A percentile compares a stretch with the other conserved stretches of the same genome.
Evolutionary conservation across 2,888 invertebrate species (phyloP).

Genomic region (Drosophila leonis): DNA sequence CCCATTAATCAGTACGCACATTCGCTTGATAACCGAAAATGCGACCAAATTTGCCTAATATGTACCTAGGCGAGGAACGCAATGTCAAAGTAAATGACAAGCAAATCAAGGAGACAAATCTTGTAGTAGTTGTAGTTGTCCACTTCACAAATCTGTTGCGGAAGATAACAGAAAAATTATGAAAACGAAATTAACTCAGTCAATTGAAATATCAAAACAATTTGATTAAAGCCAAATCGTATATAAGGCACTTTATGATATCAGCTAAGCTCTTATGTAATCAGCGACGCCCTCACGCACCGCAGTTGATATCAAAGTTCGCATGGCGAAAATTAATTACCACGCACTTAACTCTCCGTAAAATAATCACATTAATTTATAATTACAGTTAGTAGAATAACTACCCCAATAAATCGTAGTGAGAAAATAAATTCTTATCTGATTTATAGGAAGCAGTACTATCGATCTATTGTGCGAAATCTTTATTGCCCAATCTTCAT

Average conservation of each 20-base stretch:
- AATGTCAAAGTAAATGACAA: constrained; percentile 38
- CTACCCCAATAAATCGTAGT: background rate
- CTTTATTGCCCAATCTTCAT: constrained; percentile 16
- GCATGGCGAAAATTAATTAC: background rate
- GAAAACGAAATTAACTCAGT: constrained; percentile 40
- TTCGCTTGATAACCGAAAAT: constrained; percentile 18
- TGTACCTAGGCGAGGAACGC: constrained; percentile 15
- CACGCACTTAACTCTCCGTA: background rate
- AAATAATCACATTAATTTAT: constrained; percentile 14
- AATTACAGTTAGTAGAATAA: background rate
- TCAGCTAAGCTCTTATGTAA: constrained; percentile 48
- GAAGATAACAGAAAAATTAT: constrained; percentile 10
- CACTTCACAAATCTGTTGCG: constrained; percentile 9
- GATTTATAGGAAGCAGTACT: background rate
- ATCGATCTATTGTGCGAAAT: constrained; percentile 9
- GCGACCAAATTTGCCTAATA: constrained; percentile 4
- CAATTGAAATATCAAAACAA: constrained; percentile 59
- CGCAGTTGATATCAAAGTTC: constrained; percentile 35
- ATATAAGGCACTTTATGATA: constrained; percentile 15
- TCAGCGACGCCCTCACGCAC: constrained; percentile 38
- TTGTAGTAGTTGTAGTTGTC: background rate
- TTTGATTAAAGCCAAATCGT: constrained; percentile 47
- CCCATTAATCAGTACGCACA: constrained; percentile 49
- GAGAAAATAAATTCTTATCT: background rate
- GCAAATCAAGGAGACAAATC: constrained; percentile 31